Percentiles rank a stretch among this genome's conserved stretches.
These are phyloP conservation scores for Gymnarchus niloticus DNA, from an alignment of 2,113 vertebrate species.

Conservation along the genomic window DNA sequence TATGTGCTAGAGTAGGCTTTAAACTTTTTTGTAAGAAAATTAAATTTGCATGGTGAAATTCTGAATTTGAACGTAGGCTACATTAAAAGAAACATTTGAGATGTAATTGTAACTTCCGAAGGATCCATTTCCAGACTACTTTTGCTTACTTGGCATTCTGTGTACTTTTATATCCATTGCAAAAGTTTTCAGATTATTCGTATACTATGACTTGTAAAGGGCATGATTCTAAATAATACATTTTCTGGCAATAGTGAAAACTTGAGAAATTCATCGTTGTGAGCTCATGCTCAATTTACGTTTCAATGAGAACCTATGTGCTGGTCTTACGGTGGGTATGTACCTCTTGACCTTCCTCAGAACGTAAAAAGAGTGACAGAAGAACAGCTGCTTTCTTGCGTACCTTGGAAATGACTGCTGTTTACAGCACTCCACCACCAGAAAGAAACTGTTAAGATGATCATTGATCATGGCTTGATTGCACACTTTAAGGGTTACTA, in stretches of 20 bases:
- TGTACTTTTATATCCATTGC: not conserved
- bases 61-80: not conserved
- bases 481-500: not conserved
- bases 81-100: not conserved
- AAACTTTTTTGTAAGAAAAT: not conserved
- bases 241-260: not conserved
- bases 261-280: not conserved
- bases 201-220: not conserved
- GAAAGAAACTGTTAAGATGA: not conserved
- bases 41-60: not conserved
- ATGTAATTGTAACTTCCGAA: not conserved
- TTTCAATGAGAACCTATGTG: not conserved
- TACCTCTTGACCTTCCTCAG: not conserved
- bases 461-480: not conserved
- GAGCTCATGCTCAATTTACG: too few species aligned
- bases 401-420: not conserved
- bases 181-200: not conserved
- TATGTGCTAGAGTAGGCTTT: not conserved
- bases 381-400: conserved; percentile 1
- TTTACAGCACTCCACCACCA: conserved; percentile 1
- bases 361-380: not conserved
- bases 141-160: not conserved
- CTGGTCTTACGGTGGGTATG: not conserved
- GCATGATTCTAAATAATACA: not conserved
- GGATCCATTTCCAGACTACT: not conserved